Evolutionary conservation across 2,113 vertebrate genomes (phyloP), one percentile per base, ranked within the genome.

Genomic region (Lucifuga dentata): DNA sequence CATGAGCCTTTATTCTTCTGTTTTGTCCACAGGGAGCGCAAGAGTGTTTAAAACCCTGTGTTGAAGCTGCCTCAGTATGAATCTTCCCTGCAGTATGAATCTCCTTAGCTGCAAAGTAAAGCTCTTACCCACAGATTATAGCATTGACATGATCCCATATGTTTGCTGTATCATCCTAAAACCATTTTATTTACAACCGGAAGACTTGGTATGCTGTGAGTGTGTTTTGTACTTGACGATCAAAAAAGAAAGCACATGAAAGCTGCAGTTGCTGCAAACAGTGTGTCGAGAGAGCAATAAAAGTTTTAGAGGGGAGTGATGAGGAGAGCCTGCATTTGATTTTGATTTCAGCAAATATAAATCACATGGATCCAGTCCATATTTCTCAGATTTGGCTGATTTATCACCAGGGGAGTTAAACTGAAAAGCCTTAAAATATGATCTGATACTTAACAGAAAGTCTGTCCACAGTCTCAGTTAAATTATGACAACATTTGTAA

Each of bases 1-100:
- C 10, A 17, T 8, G 0, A 2, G 3, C 16, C n/a, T 59, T 35
- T 35, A 20, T 44, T 10, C 57, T 57, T 50, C 7, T 11, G 17
- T 59, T 75, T 65, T 49, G 55, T 83, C 76, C 73, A 83, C 62
- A 80, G 80, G 70, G 76, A 80, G 80, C 62, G 11, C 0, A 5
- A 68, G 58, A 77, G 68, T 70, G 26, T 65, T 63, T 8, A 36
- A 8, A 50, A 49, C n/a, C 24, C 43, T 23, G 1, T 5, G 12
- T 8, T 35, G 33, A 2, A 29, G 26, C n/a, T n/a, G 35, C 45
- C 1, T 0, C 33, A 49, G 39, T 5, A 12, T 44, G 69, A 36
- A 0, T 58, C 36, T 7, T 32, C 40, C 21, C 64, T 66, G 44
- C 69, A 62, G 69, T 5, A n/a, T n/a, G 26, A 5, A 2, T 7